Evolutionary conservation across 2,113 vertebrate genomes (phyloP).

Genomic region (Toxotes jaculatrix): DNA sequence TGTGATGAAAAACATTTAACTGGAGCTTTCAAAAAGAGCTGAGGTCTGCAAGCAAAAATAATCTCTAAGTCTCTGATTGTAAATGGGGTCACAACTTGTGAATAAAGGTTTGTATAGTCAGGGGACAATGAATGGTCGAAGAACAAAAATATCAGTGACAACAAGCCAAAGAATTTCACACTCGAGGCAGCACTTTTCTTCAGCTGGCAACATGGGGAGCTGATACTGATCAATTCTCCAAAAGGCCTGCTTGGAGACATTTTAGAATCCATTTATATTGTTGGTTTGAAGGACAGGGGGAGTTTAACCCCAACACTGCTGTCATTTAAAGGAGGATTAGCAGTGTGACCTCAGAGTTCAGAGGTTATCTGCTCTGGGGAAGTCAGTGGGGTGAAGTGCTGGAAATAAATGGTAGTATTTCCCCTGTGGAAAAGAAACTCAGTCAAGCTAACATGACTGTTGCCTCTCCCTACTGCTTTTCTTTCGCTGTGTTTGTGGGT

Average conservation of each 20-base stretch:
- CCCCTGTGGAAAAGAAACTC: slow-evolving; percentile 24
- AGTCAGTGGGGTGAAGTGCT: slow-evolving; percentile 1
- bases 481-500: neutral
- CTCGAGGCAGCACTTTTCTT: neutral
- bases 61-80: neutral
- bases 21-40: neutral
- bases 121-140: neutral
- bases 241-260: slow-evolving; percentile 13
- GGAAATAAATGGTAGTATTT: slow-evolving; percentile 54
- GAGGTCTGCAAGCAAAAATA: neutral
- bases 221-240: slow-evolving; percentile 35
- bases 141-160: slow-evolving; percentile 4
- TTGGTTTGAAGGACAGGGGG: slow-evolving; percentile 35
- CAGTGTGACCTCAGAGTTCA: slow-evolving; percentile 54
- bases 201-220: slow-evolving; percentile 18
- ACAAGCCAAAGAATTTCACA: slow-evolving; percentile 11
- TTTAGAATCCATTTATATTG: slow-evolving; percentile 45
- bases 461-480: neutral
- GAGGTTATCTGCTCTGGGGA: slow-evolving; percentile 63
- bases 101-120: neutral
- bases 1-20: neutral
- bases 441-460: slow-evolving; percentile 18
- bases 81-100: neutral
- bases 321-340: slow-evolving; percentile 61
- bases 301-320: slow-evolving; percentile 34